Evolutionary conservation across 2,113 vertebrate genomes (phyloP).

Genomic region (Psophia crepitans): DNA sequence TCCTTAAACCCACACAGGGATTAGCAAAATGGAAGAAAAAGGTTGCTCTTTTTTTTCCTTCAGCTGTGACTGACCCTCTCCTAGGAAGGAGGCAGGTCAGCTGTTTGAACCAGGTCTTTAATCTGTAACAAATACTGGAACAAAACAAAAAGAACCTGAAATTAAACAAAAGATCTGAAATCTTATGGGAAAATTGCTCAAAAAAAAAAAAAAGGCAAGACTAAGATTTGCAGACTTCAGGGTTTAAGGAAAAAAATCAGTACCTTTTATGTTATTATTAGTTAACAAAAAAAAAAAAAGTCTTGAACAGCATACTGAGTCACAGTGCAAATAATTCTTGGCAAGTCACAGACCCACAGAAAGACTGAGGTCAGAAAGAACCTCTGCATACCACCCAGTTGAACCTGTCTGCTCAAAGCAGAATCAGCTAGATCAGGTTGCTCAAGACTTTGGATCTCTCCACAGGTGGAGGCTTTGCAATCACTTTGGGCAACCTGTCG

Average conservation of each 20-base stretch:
- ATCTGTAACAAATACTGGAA: not conserved
- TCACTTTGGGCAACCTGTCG: rapidly evolving
- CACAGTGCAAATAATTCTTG: not conserved
- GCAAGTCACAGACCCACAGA: not conserved
- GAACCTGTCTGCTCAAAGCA: not conserved
- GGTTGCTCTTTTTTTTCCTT: not conserved
- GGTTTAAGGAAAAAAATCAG: not conserved
- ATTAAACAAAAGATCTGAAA: not conserved
- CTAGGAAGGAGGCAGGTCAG: not conserved
- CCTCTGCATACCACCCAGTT: not conserved
- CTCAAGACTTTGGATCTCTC: not conserved
- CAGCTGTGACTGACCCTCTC: not conserved
- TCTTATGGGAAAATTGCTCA: not conserved
- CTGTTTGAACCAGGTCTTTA: not conserved
- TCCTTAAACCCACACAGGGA: not conserved
- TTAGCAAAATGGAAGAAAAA: not conserved
- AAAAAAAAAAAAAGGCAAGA: not conserved
- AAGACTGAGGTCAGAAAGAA: not conserved
- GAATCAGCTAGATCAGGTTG: not conserved
- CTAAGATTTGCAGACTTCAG: not conserved
- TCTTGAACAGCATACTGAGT: not conserved
- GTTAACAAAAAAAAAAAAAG: not conserved
- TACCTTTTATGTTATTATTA: not conserved
- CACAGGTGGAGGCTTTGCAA: not conserved
- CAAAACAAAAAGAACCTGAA: not conserved